Conservation (phyloP, 2,113 vertebrate species). For the Petrocephalus microphthalmus region DNA sequence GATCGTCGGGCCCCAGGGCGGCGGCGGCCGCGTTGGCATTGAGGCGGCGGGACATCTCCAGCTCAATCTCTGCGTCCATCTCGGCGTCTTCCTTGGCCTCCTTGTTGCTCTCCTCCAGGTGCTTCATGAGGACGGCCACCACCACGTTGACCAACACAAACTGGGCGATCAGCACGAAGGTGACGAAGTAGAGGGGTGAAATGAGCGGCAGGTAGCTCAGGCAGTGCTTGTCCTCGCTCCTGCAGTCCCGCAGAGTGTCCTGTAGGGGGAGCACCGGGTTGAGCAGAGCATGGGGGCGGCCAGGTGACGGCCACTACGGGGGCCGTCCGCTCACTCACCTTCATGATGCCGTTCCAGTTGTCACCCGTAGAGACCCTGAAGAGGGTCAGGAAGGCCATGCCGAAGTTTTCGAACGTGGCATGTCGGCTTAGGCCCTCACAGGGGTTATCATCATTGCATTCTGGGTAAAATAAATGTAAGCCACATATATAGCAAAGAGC, state of each 20-base stretch:
- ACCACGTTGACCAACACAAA: slow-evolving; percentile 97
- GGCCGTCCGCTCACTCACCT: slow-evolving; percentile 59
- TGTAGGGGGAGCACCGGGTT: slow-evolving; percentile 37
- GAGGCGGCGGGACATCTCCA: slow-evolving; percentile 58
- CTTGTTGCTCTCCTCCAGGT: slow-evolving; percentile 96
- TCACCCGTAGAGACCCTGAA: slow-evolving; percentile 95
- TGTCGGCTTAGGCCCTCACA: slow-evolving; percentile 93
- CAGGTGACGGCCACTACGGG: background rate
- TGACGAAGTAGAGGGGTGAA: slow-evolving; percentile 93
- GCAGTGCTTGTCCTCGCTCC: slow-evolving; percentile 80
- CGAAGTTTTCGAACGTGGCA: slow-evolving; percentile 94
- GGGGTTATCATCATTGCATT: slow-evolving; percentile 86
- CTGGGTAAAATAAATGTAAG: slow-evolving; percentile 47
- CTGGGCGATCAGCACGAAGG: slow-evolving; percentile 93
- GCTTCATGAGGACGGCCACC: slow-evolving; percentile 96
- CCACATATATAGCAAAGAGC: background rate
- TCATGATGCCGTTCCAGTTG: slow-evolving; percentile 99
- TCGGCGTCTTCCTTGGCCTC: slow-evolving; percentile 88
- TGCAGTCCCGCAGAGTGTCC: slow-evolving; percentile 90
- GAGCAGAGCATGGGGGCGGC: background rate
- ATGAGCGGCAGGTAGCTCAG: slow-evolving; percentile 88
- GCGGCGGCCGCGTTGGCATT: slow-evolving; percentile 29
- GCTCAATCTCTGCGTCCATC: slow-evolving; percentile 74
- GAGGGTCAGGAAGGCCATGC: slow-evolving; percentile 96
- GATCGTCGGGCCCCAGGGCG: slow-evolving; percentile 32